Base-by-base conservation (phyloP, 2,888 invertebrate species). In the Anagyrus pseudococci region DNA sequence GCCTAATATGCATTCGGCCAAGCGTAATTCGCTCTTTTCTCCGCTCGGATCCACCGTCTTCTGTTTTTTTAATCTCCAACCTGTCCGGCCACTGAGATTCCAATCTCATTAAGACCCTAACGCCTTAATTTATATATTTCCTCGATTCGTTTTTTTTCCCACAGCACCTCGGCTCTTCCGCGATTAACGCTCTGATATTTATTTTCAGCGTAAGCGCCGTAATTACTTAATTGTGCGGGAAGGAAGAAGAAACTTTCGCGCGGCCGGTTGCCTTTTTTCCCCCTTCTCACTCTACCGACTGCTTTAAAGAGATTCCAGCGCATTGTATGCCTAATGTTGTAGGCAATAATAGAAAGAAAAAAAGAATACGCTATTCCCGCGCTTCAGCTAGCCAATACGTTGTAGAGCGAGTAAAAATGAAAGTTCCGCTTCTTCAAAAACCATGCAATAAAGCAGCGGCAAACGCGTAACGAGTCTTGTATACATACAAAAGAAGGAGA, bases 141-240 rank as follows among this genome's bases (percentile, higher is more conserved):
- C 33, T 48, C 25, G 37, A 8, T 29, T 4, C 15, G 22, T 33
- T 33, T 48, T 64, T 29, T 55, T 40, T 52, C 25, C 17, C 46
- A 20, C 37, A 3, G 37, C 17, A 19, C 41, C 49, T 58, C 53
- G 47, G 48, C 17, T 23, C 41, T 54, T 58, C 53, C 53, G 48
- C 53, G 49, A 58, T 63, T 48, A 41, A 52, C 46, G 46, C 10
- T 46, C n/a, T 13, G 61, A 26, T 56, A 55, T 55, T 55, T 56
- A 50, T 63, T 63, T 52, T 54, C 55, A 37, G 43, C 4, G 40
- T 23, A 22, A 58, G 6, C 40, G 25, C 25, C 10, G 25, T 55
- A 49, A 55, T 58, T 46, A 37, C 63, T 55, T 55, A 50, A 63
- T 58, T 63, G 46, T 40, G 13, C 26, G 33, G 33, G 19, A 37